Base-by-base conservation (phyloP, 2,797 vertebrate genomes). In the Paramormyrops hopkinsi region DNA sequence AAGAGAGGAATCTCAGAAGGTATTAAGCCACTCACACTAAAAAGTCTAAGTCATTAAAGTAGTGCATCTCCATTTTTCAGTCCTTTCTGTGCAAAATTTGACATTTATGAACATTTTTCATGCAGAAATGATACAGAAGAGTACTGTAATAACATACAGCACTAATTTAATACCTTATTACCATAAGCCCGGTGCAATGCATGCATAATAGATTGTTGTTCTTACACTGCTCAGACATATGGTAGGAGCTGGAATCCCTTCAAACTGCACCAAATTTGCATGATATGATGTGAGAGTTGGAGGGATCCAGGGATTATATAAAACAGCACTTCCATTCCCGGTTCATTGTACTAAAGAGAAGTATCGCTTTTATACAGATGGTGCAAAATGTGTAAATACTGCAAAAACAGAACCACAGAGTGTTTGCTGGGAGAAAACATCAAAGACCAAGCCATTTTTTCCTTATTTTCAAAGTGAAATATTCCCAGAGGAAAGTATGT, bases 101-200 rank as follows among this genome's bases (percentile, higher is more conserved):
- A 95, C 93, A 95, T 95, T 92, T 94, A 92, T 92, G 91, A 94
- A 94, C 94, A 93, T 93, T 91, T 93, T 94, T 93, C 93, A 91
- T 94, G 92, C 92, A 94, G 92, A 94, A 95, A 95, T 94, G 94
- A 95, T 95, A 95, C 94, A 94, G 93, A 94, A 91, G 92, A 95
- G 94, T 69, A 48, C 56, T 65, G 25, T 93, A 96, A 96, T 96
- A 96, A 96, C 95, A 96, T 96, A 96, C 95, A 95, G 94, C 92
- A 94, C 95, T 96, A 97, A 96, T 96, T 96, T 96, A 96, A 96
- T 95, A 95, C 95, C 95, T 95, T 94, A 96, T 96, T 96, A 97
- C 94, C 96, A 96, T 96, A 97, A 96, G 94, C 95, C 93, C 91
- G 93, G 94, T 95, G 95, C 94, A 95, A 95, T 93, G 95, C 95